Evolutionary conservation across 2,113 vertebrate species (phyloP).

Genomic region (Phaethon lepturus): DNA sequence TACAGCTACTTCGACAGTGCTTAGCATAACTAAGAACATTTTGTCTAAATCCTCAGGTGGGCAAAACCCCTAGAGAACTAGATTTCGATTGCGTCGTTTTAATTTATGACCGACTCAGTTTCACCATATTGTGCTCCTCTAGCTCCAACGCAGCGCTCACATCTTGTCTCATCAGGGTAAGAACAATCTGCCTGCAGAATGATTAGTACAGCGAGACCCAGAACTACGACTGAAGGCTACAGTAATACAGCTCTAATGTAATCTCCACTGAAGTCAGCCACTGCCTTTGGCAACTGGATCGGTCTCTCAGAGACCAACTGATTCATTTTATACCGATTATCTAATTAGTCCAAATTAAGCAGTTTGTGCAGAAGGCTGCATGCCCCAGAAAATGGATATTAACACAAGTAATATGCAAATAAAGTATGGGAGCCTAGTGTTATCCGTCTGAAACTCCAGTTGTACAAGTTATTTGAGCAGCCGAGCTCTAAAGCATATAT

Average conservation of each 20-base stretch:
- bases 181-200: background rate
- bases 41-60: background rate
- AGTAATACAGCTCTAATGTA: background rate
- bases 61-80: background rate
- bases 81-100: background rate
- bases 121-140: background rate
- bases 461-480: background rate
- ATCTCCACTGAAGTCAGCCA: background rate
- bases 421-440: background rate
- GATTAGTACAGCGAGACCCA: background rate
- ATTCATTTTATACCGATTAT: background rate
- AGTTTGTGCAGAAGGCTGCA: background rate
- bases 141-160: rapidly evolving
- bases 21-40: background rate
- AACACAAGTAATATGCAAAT: background rate
- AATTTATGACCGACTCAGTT: background rate
- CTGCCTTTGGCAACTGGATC: background rate
- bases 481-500: background rate
- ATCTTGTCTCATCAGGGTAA: rapidly evolving
- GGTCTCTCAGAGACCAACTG: background rate
- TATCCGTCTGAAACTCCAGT: background rate
- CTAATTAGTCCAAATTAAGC: background rate
- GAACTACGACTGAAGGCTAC: rapidly evolving
- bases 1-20: background rate
- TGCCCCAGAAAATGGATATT: background rate